Evolutionary conservation across 1,140 invertebrate genomes (phyloP).

Genomic region (Trichonephila clavata): DNA sequence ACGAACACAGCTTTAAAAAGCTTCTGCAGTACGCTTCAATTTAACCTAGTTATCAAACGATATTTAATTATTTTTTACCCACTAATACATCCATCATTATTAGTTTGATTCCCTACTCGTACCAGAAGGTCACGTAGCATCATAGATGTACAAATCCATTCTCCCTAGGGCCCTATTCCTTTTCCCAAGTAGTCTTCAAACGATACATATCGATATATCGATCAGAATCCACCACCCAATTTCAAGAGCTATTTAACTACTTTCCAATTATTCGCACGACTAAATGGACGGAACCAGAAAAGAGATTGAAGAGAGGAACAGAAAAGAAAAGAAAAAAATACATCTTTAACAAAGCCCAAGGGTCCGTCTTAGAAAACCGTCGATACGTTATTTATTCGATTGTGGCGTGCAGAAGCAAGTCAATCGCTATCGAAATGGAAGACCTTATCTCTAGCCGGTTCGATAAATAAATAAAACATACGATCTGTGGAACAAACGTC

Average conservation of each 20-base stretch:
- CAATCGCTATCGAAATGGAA: slow-evolving; percentile 59
- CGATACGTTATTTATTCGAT: slow-evolving; percentile 71
- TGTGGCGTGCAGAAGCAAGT: slow-evolving; percentile 55
- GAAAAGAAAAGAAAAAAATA: not conserved
- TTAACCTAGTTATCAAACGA: not conserved
- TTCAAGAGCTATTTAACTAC: slow-evolving; percentile 60
- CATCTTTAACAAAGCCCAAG: slow-evolving; percentile 37
- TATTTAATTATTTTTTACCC: not conserved
- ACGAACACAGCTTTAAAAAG: not conserved
- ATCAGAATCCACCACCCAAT: slow-evolving; percentile 17
- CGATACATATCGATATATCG: slow-evolving; percentile 40
- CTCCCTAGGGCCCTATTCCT: not conserved
- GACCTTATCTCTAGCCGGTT: slow-evolving; percentile 68
- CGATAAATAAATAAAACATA: slow-evolving; percentile 71
- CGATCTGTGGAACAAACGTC: slow-evolving; percentile 53
- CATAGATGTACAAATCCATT: not conserved
- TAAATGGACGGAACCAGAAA: slow-evolving; percentile 20
- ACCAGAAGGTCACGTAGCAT: slow-evolving; percentile 14
- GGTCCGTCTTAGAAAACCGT: slow-evolving; percentile 34
- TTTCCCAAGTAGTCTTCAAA: slow-evolving; percentile 16
- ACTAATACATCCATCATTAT: not conserved
- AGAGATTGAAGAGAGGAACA: not conserved
- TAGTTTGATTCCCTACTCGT: slow-evolving; percentile 2
- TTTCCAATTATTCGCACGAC: slow-evolving; percentile 64
- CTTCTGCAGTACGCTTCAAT: not conserved